Base-by-base conservation (phyloP, 2,888 invertebrate species). In the Cataglyphis rosenhaueri region DNA sequence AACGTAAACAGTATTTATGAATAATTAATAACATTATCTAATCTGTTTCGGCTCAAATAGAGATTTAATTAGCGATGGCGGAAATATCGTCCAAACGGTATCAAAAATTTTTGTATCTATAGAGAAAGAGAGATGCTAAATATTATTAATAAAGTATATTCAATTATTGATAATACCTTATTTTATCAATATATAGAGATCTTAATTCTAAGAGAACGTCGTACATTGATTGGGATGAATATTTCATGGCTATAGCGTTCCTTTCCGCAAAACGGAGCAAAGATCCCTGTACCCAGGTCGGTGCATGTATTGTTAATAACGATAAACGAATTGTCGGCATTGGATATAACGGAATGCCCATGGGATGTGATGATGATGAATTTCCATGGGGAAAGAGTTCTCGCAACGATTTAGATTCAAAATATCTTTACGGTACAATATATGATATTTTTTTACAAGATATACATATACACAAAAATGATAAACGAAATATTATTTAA, bases 271-370 rank as follows among this genome's bases (percentile, higher is more conserved):
- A 98, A 95, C 95, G 99, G 79, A 99, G 99, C 93, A 99, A 99
- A 95, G 99, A 99, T 95, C 99, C 99, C 0, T 95, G 95, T 75
- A 97, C 97, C 3, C 99, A 99, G 96, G 99, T 99, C 25, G 99
- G 99, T 5, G 99, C 99, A 8, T 99, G 99, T 93, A 97, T 99
- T 91, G 98, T 99, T 0, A 98, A 98, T 92, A 94, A 96, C 44
- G 97, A 97, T 0, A 98, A 98, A 64, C 97, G 97, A 94, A 98
- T 99, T 91, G 97, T 99, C 65, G 98, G 98, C 32, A 96, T 98
- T 84, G 99, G 99, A 85, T 99, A 99, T 93, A 99, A 99, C 96
- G 99, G 99, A 1, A 98, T 99, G 97, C 99, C 99, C 0, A 96
- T 95, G 82, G 98, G 98, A 5, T 99, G 99, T 92, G 95, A 95